A percentile compares a stretch with the other conserved stretches of the same genome.
These are phyloP conservation scores for Caloenas nicobarica DNA, from an alignment of 2,113 vertebrate genomes.

Conservation along the genomic window DNA sequence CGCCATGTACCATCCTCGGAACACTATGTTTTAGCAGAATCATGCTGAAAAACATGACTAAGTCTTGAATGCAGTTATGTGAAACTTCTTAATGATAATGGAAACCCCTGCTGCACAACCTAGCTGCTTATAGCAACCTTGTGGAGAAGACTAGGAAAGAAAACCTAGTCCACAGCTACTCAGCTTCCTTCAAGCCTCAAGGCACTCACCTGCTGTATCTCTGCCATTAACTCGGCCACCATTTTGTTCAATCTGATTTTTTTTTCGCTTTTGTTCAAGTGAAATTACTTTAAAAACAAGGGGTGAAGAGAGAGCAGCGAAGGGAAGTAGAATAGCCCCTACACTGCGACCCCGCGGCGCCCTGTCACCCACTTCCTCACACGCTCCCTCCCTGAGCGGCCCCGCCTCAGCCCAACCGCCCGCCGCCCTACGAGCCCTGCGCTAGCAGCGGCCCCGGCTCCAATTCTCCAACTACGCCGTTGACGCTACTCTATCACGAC, in stretches of 20 bases:
- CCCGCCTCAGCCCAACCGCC: rapidly evolving
- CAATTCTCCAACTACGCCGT: background rate
- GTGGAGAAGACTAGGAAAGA: background rate
- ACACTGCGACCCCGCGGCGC: rapidly evolving
- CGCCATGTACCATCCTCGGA: background rate
- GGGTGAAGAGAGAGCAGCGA: too few relatives aligned
- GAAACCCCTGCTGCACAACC: background rate
- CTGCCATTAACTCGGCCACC: background rate
- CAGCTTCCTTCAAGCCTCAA: background rate
- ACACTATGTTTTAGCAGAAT: background rate
- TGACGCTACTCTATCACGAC: background rate
- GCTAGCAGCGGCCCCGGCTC: background rate
- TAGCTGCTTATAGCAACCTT: background rate
- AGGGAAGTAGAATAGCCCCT: rapidly evolving
- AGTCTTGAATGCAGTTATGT: background rate
- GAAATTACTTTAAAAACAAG: background rate
- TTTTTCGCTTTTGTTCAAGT: background rate
- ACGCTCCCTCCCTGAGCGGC: rapidly evolving
- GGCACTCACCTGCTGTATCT: background rate
- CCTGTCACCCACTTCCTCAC: rapidly evolving
- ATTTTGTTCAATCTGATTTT: background rate
- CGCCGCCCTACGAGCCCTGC: rapidly evolving
- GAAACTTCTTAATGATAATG: background rate
- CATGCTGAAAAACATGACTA: background rate
- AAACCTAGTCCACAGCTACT: background rate